Evolutionary conservation across 92 coral and sea anemone species (phyloP).

Genomic region (Epizoanthus rinbou): DNA sequence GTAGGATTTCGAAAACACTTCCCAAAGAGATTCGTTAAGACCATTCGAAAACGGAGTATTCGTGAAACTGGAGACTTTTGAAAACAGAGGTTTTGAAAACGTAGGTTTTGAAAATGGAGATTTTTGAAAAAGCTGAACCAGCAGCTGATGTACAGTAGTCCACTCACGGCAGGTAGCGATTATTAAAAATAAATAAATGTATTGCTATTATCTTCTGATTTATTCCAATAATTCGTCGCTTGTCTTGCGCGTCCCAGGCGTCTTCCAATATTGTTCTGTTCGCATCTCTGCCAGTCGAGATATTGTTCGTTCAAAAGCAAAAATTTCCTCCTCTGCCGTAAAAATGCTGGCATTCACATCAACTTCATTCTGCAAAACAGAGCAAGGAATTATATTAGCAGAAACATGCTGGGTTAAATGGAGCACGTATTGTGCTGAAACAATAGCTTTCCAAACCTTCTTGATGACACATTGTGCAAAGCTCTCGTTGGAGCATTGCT

Average conservation of each 20-base stretch:
- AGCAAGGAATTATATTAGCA: background rate
- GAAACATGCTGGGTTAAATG: no score
- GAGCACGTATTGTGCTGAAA: no score
- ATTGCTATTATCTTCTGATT: background rate
- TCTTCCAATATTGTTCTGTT: constrained; percentile 95
- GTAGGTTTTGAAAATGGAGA: no score
- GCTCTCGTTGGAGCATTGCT: no score
- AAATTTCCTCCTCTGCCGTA: constrained; percentile 97
- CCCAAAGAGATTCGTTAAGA: no score
- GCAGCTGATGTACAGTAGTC: constrained; percentile 13
- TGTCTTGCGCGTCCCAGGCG: constrained; percentile 61
- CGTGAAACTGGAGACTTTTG: no score
- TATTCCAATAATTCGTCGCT: constrained; percentile 52
- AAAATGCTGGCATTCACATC: constrained; percentile 89
- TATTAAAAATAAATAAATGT: background rate
- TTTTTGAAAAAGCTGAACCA: background rate
- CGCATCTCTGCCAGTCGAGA: constrained; percentile 96
- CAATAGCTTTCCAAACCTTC: no score
- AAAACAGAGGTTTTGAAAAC: no score
- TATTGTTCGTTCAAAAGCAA: constrained; percentile 93
- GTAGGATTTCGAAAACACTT: no score
- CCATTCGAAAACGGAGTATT: no score
- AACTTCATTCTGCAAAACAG: constrained; percentile 61
- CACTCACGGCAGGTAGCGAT: background rate
- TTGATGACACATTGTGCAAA: no score